Evolutionary conservation across 2,113 vertebrate species (phyloP).

Genomic region (Rallus limicola): DNA sequence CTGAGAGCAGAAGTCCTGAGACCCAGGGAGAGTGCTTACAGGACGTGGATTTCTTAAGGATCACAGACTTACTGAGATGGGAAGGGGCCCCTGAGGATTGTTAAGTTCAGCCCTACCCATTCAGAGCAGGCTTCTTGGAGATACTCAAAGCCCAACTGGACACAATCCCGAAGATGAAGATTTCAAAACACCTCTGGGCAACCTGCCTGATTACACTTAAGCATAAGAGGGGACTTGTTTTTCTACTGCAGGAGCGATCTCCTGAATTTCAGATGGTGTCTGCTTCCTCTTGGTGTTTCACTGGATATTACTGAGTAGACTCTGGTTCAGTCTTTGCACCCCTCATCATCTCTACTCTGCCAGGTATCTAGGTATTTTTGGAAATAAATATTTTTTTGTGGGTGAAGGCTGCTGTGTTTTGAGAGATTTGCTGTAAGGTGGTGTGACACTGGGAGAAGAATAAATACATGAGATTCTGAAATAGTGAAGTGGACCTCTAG

Average conservation of each 20-base stretch:
- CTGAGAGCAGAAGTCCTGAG: not conserved
- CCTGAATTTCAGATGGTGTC: not conserved
- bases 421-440: not conserved
- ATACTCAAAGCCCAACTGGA: too few species aligned
- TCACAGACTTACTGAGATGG: not conserved
- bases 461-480: not conserved
- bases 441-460: not conserved
- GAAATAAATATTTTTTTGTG: not conserved
- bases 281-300: not conserved
- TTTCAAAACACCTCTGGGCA: not conserved
- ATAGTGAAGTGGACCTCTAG: not conserved
- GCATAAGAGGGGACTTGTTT: too few species aligned
- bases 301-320: not conserved
- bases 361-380: not conserved
- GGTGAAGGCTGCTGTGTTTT: not conserved
- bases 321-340: not conserved
- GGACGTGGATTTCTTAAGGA: not conserved
- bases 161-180: not conserved
- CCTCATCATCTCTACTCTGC: not conserved
- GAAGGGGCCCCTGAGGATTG: not conserved
- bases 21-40: not conserved
- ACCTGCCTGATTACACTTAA: too few species aligned
- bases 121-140: not conserved
- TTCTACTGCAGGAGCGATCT: not conserved
- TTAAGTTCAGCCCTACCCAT: not conserved